Base-by-base conservation (phyloP, 2,113 vertebrate genomes). In the Dicentrarchus labrax region DNA sequence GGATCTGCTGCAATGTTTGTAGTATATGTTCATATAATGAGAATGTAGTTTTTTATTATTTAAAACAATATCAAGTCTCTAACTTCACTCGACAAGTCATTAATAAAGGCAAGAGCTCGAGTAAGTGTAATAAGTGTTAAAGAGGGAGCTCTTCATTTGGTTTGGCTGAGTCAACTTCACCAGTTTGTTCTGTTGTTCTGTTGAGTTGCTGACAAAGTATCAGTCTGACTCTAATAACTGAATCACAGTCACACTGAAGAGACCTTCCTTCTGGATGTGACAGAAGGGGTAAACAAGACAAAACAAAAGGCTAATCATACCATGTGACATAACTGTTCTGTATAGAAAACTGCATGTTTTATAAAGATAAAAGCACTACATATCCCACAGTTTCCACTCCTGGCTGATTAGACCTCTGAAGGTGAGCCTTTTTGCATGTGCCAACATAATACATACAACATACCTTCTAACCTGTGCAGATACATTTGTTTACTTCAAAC, bases 101-200 rank as follows among this genome's bases (percentile, higher is more conserved):
- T n/a, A 71, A 71, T 71, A 30, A 72, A 59, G 5, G 39, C 22
- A 38, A 16, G 47, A 39, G 72, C 0, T 5, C 8, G 24, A 54
- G 19, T 70, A 21, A 19, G 36, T 16, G 12, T 30, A 48, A 16
- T 15, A 50, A 22, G 50, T 65, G 47, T 48, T 62, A 30, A 30
- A 62, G 72, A 53, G n/a, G 38, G 50, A 76, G n/a, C 61, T 54
- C 15, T 41, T 54, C 38, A 13, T 24, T 65, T 64, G 60, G 45
- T 2, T 51, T 41, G 47, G 59, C 47, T 51, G 47, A 53, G 59
- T 60, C 68, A n/a, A 1, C 36, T 41, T 22, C 12, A 22, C 36
- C 4, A 8, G 36, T 43, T 60, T 73, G 41, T 13, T 60, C 11
- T 45, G 62, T 65, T 65, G 8, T 41, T 41, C 51, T 45, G 39